phyloP scores from a whole-genome alignment of 2,888 invertebrate species.

The Acanthosepion pharaonis region DNA sequence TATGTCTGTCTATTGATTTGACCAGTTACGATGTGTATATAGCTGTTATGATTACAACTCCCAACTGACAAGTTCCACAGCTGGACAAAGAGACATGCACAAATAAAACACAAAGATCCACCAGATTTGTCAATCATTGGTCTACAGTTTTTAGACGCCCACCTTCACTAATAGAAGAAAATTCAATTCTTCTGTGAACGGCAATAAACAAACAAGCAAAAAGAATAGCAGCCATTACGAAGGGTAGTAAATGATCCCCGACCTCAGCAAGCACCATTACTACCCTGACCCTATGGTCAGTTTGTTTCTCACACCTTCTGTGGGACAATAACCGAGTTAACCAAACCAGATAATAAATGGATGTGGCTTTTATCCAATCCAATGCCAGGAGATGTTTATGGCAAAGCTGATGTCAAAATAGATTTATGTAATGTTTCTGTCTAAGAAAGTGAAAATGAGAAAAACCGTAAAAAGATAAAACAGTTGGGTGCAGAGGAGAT shows the following conservation, averaged over 20 bases:
- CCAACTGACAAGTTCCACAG: background rate
- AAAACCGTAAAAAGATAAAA: background rate
- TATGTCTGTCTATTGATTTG: constrained; percentile 65
- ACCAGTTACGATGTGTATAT: background rate
- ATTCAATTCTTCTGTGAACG: background rate
- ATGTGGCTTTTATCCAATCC: background rate
- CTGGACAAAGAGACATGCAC: background rate
- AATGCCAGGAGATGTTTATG: background rate
- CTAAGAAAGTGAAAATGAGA: background rate
- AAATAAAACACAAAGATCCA: background rate
- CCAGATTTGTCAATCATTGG: background rate
- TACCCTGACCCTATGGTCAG: background rate
- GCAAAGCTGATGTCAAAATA: background rate
- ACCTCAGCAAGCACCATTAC: background rate
- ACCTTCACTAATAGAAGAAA: background rate
- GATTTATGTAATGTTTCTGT: too few relatives aligned
- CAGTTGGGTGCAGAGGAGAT: background rate
- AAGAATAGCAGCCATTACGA: background rate
- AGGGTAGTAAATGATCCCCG: background rate
- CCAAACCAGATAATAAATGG: background rate
- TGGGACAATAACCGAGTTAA: background rate
- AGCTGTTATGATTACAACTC: constrained; percentile 14
- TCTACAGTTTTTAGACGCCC: background rate
- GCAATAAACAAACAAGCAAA: background rate
- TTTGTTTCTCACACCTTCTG: background rate